Base-by-base conservation (phyloP, 2,113 vertebrate species). In the Butorides virescens region DNA sequence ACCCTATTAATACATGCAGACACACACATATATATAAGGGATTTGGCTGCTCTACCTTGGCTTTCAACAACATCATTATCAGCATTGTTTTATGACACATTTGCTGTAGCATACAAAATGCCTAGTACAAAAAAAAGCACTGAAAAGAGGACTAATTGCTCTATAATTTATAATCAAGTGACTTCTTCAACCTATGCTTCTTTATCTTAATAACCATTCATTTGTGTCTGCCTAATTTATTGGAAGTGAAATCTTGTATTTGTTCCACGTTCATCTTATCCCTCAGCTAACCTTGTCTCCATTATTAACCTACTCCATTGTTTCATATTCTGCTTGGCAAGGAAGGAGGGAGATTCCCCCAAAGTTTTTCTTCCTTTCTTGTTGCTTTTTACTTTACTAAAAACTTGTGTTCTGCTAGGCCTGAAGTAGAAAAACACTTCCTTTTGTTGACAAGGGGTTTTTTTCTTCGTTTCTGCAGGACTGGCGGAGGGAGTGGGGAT, bases 191-290 rank as follows among this genome's bases (percentile, higher is more conserved):
- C 90, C 67, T 97, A 95, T 96, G 82, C 86, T 94, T 94, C 93
- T 97, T 97, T 97, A 97, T 97, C 96, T 97, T 97, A 96, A 96
- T 97, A 98, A 96, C 94, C 93, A 95, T 97, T 97, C 96, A 96
- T 97, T 98, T 97, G 92, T 97, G 87, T 86, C 97, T 96, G 88
- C 86, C 90, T 97, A 74, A 93, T 96, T 93, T 86, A 96, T 93
- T 93, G 95, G 91, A 96, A 94, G 65, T 19, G 67, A 98, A 97
- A 97, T 97, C 81, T 93, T 95, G 49, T 75, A 91, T 97, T 97
- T 96, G 65, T 97, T 96, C 92, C 71, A 68, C 32, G 70, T 88
- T 92, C 95, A 81, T 87, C 49, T 92, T 82, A 91, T 55, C 72
- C 89, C 73, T 88, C 76, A 85, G 88, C 89, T 95, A 96, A 92